Conservation (phyloP, 2,888 invertebrate species). For the Sylvicola fuscatus region DNA sequence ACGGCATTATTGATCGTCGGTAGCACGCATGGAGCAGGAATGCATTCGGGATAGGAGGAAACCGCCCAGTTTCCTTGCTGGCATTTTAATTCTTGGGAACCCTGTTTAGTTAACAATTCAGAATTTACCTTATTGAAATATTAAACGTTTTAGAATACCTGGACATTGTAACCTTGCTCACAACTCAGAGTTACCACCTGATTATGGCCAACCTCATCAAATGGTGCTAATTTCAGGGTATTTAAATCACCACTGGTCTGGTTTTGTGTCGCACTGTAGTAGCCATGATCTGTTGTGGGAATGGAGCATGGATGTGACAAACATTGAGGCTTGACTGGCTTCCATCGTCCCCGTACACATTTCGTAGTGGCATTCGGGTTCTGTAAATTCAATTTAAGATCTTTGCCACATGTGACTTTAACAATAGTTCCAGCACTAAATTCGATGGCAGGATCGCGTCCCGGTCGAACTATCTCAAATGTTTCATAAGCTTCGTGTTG, state of each 20-base stretch:
- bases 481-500: background rate
- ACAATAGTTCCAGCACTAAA: conserved; percentile 60
- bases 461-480: conserved; percentile 48
- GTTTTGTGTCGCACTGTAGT: conserved; percentile 24
- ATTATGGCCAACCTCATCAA: conserved; percentile 37
- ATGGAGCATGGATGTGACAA: conserved; percentile 54
- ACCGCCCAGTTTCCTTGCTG: conserved; percentile 70
- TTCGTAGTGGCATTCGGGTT: conserved; percentile 52
- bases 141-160: background rate
- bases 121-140: background rate
- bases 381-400: conserved; percentile 53
- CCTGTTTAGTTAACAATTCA: conserved; percentile 22
- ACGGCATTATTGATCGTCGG: conserved; percentile 20
- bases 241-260: conserved; percentile 17
- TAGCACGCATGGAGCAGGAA: conserved; percentile 31
- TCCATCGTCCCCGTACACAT: conserved; percentile 72
- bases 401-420: conserved; percentile 53
- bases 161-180: conserved; percentile 36
- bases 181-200: conserved; percentile 59
- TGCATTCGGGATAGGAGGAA: conserved; percentile 53
- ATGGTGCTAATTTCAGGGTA: conserved; percentile 20
- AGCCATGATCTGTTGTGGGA: conserved; percentile 47
- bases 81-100: conserved; percentile 51
- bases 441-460: conserved; percentile 46
- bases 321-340: conserved; percentile 60